These are phyloP conservation scores for Gnathonemus echidnorhynchus DNA, from an alignment of 2,113 vertebrate species.

Conservation along the genomic window DNA sequence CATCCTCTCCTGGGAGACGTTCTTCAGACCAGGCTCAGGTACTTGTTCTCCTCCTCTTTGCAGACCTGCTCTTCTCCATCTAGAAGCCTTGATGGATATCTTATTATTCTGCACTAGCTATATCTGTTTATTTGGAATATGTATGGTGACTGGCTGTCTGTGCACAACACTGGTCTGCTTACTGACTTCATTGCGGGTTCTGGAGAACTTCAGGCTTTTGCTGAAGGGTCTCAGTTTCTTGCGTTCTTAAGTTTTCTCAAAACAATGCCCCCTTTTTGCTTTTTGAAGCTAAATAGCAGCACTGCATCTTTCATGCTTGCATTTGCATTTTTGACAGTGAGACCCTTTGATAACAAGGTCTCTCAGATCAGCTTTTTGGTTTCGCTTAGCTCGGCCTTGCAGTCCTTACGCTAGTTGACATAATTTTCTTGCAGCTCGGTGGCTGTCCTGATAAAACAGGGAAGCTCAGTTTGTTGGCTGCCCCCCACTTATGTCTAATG, in stretches of 20 bases:
- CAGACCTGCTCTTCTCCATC: background rate
- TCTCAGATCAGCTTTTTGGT: background rate
- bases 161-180: background rate
- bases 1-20: background rate
- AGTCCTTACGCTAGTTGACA: background rate
- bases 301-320: background rate
- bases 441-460: background rate
- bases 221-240: background rate
- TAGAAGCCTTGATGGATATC: background rate
- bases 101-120: no score
- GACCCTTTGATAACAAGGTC: background rate
- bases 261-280: background rate
- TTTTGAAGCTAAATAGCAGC: no score
- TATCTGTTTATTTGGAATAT: background rate
- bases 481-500: background rate
- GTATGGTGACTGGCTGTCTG: background rate
- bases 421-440: background rate
- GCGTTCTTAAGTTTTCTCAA: background rate
- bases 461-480: background rate
- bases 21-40: background rate
- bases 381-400: background rate
- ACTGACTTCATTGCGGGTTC: background rate
- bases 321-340: background rate
- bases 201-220: background rate
- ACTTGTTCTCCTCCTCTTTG: background rate